Conservation (phyloP, 2,888 invertebrate species). For the Leptopterna dolabrata region DNA sequence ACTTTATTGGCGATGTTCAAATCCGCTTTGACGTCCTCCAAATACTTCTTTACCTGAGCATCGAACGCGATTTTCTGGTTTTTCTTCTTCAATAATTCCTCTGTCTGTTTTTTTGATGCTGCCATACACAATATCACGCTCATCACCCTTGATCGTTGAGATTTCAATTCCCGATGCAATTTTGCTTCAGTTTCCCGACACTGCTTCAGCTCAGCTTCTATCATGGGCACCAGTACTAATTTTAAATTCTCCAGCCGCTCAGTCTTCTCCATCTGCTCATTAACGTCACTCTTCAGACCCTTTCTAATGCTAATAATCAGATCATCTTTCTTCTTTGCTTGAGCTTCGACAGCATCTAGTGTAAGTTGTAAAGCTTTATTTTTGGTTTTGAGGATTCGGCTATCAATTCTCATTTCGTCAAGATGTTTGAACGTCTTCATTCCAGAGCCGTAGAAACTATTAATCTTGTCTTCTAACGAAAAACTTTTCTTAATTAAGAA, state of each 20-base stretch:
- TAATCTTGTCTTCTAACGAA: slow-evolving; percentile 26
- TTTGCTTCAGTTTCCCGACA: slow-evolving; percentile 16
- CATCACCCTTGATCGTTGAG: not conserved
- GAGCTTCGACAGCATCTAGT: slow-evolving; percentile 30
- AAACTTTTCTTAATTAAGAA: slow-evolving; percentile 29
- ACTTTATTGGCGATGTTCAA: not conserved
- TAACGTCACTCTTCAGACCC: slow-evolving; percentile 5
- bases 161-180: not conserved
- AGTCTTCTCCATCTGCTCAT: slow-evolving; percentile 40
- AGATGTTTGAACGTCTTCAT: slow-evolving; percentile 34
- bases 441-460: slow-evolving; percentile 15
- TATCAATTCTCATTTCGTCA: slow-evolving; percentile 38
- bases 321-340: slow-evolving; percentile 41
- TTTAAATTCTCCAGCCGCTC: slow-evolving; percentile 35
- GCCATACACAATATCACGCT: slow-evolving; percentile 21
- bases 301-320: slow-evolving; percentile 23
- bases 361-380: slow-evolving; percentile 35
- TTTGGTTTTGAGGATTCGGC: slow-evolving; percentile 41
- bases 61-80: not conserved
- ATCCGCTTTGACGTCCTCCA: slow-evolving; percentile 35
- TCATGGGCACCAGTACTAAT: not conserved
- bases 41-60: slow-evolving; percentile 21
- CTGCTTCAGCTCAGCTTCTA: slow-evolving; percentile 19
- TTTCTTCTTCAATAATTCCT: slow-evolving; percentile 31
- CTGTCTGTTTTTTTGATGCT: not conserved